phyloP scores from a whole-genome alignment of 2,888 invertebrate genomes.

The Leistus spinibarbis region DNA sequence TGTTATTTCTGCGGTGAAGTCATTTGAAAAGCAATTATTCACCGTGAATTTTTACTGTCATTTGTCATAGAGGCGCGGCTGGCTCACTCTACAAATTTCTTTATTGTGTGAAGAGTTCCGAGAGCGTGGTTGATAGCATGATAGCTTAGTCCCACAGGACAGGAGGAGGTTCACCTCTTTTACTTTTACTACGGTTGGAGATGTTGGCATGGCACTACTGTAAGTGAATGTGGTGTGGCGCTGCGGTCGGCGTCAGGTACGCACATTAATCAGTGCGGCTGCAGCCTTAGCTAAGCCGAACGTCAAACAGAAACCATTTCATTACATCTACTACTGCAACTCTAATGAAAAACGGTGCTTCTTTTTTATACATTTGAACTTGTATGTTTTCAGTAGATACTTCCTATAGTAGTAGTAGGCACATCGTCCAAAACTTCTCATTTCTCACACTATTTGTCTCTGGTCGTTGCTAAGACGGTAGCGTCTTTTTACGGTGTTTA shows the following conservation, averaged over 20 bases:
- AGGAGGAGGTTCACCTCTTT: not conserved
- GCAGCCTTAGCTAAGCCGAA: conserved; percentile 2
- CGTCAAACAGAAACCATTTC: not conserved
- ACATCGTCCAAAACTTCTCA: too few species aligned
- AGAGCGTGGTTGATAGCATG: not conserved
- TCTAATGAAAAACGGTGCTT: not conserved
- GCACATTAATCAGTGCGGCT: conserved; percentile 1
- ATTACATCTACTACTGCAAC: not conserved
- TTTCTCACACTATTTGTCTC: too few species aligned
- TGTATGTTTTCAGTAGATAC: not conserved
- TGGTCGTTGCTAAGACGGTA: too few species aligned
- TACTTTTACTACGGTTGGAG: not conserved
- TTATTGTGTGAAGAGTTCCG: conserved; percentile 8
- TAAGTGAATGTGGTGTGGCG: not conserved
- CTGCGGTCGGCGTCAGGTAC: not conserved
- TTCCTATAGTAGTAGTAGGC: not conserved
- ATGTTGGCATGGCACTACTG: not conserved
- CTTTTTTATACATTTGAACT: not conserved
- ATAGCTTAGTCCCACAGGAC: not conserved
- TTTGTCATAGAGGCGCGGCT: conserved; percentile 25
- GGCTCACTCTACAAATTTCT: conserved; percentile 23
- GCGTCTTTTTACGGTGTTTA: too few species aligned
- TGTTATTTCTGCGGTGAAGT: not conserved
- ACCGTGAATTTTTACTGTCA: conserved; percentile 17
- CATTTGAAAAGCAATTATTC: not conserved